Percentiles rank a stretch among this genome's conserved stretches.
These are phyloP conservation scores for Tanypteryx hageni DNA, from an alignment of 2,888 invertebrate genomes.

Conservation along the genomic window DNA sequence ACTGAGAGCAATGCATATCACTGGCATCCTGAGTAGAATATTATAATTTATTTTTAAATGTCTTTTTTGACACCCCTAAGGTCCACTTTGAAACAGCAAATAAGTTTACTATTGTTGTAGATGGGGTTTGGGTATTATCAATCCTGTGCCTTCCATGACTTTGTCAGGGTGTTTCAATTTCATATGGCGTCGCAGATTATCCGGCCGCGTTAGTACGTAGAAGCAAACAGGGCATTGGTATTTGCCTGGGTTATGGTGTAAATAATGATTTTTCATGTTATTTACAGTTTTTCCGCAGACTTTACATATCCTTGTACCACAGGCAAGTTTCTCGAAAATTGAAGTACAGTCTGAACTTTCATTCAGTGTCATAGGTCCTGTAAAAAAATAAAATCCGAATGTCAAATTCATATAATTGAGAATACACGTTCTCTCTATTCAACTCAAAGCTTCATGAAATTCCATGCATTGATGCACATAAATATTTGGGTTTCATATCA, in stretches of 20 bases:
- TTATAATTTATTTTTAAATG: not conserved
- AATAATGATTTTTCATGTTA: constrained; percentile 73
- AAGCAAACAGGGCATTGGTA: constrained; percentile 73
- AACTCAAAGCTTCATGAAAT: constrained; percentile 46
- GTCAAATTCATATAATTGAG: constrained; percentile 49
- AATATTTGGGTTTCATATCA: not conserved
- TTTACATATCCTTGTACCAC: constrained; percentile 71
- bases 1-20: not conserved
- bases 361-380: constrained; percentile 62
- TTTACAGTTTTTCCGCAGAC: constrained; percentile 73
- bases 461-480: constrained; percentile 43
- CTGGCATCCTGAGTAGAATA: not conserved
- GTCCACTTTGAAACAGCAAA: not conserved
- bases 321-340: constrained; percentile 68
- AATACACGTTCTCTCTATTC: not conserved
- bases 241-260: constrained; percentile 72
- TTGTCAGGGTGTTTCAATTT: constrained; percentile 71
- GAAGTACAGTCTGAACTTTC: constrained; percentile 49
- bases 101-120: not conserved
- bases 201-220: constrained; percentile 72
- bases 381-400: constrained; percentile 50
- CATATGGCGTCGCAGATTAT: constrained; percentile 72
- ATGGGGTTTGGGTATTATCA: not conserved
- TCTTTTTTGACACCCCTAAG: not conserved
- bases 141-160: not conserved